Evolutionary conservation across 2,888 invertebrate genomes (phyloP), one percentile per base, ranked within the genome.

Genomic region (Andrena minutula): DNA sequence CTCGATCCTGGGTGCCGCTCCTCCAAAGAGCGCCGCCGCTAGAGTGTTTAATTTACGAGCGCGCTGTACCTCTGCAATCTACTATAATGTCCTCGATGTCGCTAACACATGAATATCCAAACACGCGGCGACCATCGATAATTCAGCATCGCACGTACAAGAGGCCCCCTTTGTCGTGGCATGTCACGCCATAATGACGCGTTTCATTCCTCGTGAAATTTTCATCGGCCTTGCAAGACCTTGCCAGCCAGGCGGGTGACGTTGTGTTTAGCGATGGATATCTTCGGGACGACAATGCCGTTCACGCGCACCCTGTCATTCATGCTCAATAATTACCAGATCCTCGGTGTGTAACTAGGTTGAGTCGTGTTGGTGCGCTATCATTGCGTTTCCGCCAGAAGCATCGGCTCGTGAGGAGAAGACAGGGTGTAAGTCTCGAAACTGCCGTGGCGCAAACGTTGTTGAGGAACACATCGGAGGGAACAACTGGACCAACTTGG

Each of bases 61-160:
- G 16, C 41, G 16, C 41, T 41, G 41, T 41, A 41, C 41, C 41
- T 41, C 41, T 41, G 41, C 41, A 41, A 41, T 41, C 41, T 41
- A 41, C 16, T 41, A 77, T 84, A 78, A 63, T 74, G 73, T 64
- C 69, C 79, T 84, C 89, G 86, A 89, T 87, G 88, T 85, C 85
- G 86, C 87, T 82, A 87, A 89, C 88, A 86, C 90, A 91, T 88
- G 89, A 91, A 90, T 91, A 90, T 88, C 88, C 84, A 87, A 91
- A 86, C 89, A 85, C 85, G 77, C 71, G 88, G 86, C 84, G 83
- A 85, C 85, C 90, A 92, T 92, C 92, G 91, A 92, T 92, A 92
- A 92, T 92, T 92, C 92, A 92, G 90, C 90, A 91, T 90, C 90
- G 83, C 89, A 88, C 91, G 86, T 87, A 81, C 79, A 71, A 74